Conservation (phyloP, 2,888 invertebrate genomes). For the Epiblema foenella region DNA sequence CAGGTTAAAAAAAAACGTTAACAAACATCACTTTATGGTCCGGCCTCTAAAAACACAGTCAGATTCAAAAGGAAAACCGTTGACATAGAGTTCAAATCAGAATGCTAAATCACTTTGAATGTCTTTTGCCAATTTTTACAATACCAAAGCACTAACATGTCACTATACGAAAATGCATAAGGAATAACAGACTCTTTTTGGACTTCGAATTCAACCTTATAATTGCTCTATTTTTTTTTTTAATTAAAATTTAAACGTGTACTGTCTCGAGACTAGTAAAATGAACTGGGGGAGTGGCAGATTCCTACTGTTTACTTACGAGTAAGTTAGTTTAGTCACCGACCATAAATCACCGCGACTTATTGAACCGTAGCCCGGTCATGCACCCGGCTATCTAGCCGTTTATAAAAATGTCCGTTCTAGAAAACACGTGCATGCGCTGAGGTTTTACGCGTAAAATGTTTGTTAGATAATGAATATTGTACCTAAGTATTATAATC, state of each 20-base stretch:
- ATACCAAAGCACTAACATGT: constrained; percentile 12
- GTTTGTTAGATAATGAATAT: not conserved
- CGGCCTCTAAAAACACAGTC: too few relatives aligned
- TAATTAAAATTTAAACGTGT: constrained; percentile 4
- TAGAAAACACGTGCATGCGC: constrained; percentile 27
- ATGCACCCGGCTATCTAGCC: constrained; percentile 29
- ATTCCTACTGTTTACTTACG: constrained; percentile 16
- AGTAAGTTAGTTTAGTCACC: not conserved
- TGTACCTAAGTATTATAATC: too few relatives aligned
- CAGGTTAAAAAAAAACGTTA: too few relatives aligned
- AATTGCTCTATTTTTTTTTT: not conserved
- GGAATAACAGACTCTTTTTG: not conserved
- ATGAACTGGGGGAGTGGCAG: constrained; percentile 31
- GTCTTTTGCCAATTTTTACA: constrained; percentile 20
- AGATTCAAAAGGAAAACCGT: too few relatives aligned
- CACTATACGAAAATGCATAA: not conserved
- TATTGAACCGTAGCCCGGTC: constrained; percentile 32
- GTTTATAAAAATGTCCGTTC: constrained; percentile 20
- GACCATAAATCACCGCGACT: constrained; percentile 17
- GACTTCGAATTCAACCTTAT: not conserved
- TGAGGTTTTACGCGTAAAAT: not conserved
- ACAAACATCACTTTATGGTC: too few relatives aligned
- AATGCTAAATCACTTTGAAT: not conserved
- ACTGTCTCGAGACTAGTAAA: not conserved
- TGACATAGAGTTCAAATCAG: not conserved